Base-by-base conservation (phyloP, 2,113 vertebrate species). In the Sander vitreus region DNA sequence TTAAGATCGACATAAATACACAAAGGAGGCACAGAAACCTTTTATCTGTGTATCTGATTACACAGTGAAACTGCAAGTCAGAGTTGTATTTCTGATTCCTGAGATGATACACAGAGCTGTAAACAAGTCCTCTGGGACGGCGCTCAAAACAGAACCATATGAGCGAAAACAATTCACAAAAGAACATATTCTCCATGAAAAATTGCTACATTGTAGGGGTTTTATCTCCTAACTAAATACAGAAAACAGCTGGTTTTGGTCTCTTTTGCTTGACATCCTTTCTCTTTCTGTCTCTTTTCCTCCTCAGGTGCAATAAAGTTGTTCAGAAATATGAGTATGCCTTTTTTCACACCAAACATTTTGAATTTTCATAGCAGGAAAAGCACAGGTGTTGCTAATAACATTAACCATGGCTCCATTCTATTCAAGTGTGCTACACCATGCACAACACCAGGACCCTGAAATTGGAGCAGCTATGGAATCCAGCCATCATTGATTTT, bases 111-210 rank as follows among this genome's bases (percentile, higher is more conserved):
- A 86, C 75, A 30, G 83, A 83, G 83, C 83, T 87, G 86, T 90
- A 90, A 92, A 91, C 90, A 92, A 83, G 81, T 79, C 90, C 76
- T 75, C 64, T 86, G 91, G 81, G 89, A 92, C 21, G 11, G 23
- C 33, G 50, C 73, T 70, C 60, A 58, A 84, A 89, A 59, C 73
- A 45, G 50, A 91, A 83, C 84, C 89, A 91, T 87, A 88, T 91
- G 88, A 70, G 25, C 14, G 75, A 89, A 85, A 91, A 88, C 90
- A 90, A 91, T 85, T 76, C 87, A 89, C 85, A 91, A 88, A 90
- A 89, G 87, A 88, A 85, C 73, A 50, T 85, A 88, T 90, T 91
- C 85, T 85, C 83, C 76, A 54, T 79, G 76, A 83, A 76, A 78
- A 89, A 81, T 70, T 77, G 85, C 65, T 63, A 87, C 85, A 88